Conservation (phyloP, 2,888 invertebrate genomes). For the Metacarcinus magister region DNA sequence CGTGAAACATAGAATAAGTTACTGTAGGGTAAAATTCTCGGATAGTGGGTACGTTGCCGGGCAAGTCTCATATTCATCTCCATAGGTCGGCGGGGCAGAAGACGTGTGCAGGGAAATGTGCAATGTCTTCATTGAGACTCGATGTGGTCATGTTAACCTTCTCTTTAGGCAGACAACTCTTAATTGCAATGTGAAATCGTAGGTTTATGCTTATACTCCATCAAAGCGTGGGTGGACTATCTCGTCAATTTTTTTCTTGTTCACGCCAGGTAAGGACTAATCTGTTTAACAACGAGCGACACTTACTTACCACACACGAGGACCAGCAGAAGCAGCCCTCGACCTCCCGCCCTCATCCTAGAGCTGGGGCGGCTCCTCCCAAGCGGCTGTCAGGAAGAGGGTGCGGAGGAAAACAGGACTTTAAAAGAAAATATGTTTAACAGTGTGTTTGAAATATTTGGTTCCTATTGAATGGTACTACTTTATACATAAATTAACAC, state of each 20-base stretch:
- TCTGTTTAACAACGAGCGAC: neutral
- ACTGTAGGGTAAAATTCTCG: too few species aligned
- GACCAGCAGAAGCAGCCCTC: neutral
- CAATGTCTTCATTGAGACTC: neutral
- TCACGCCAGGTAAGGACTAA: neutral
- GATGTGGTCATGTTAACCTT: neutral
- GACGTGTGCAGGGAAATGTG: neutral
- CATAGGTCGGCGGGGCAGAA: neutral
- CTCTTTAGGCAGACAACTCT: neutral
- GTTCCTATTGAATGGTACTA: neutral
- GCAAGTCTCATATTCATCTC: neutral
- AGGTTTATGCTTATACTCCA: neutral
- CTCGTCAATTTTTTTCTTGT: neutral
- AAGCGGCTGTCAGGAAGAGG: neutral
- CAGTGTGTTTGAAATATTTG: neutral
- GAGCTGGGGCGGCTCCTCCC: neutral
- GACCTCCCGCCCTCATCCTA: neutral
- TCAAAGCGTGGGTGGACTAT: neutral
- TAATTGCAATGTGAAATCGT: neutral
- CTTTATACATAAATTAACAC: neutral
- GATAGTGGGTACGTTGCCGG: neutral
- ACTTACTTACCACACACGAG: constrained; percentile 42
- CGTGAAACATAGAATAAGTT: neutral
- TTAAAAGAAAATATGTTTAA: neutral
- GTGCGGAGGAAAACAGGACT: neutral